Base-by-base conservation (phyloP, 1,140 invertebrate genomes). In the Nixonia krombeini region DNA sequence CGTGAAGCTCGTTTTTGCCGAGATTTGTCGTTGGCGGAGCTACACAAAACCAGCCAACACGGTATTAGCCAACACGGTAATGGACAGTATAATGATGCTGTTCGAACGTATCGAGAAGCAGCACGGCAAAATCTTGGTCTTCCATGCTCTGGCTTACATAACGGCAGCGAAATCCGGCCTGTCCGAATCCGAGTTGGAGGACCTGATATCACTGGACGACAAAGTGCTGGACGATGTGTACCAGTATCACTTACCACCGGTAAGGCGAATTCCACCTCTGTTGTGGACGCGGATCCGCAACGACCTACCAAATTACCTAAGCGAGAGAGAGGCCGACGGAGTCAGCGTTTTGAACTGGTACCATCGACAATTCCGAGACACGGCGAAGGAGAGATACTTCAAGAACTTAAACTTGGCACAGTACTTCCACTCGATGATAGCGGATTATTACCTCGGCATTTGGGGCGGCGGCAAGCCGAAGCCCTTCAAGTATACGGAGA, bases 271-370 rank as follows among this genome's bases (percentile, higher is more conserved):
- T 46, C 97, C 97, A 1, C 97, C 97, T 0, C 80, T 99, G 4
- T 86, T 99, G 0, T 99, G 97, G 97, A 99, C 96, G 0, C 87
- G 97, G 70, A 97, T 98, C 26, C 87, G 96, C 18, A 96, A 96
- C 73, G 96, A 98, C 86, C 86, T 99, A 17, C 94, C 95, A 0
- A 97, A 97, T 80, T 99, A 99, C 83, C 81, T 99, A 8, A 96
- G 94, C 3, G 97, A 99, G 84, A 87, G 96, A 33, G 96, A 99
- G 79, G 97, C 97, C 0, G 97, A 98, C 76, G 97, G 96, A 0
- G 96, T 99, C 0, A 97, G 94, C 70, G 97, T 99, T 0, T 91
- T 99, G 80, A 97, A 97, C 80, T 99, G 97, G 97, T 98, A 98
- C 80, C 96, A 98, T 80, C 88, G 96, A 52, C 96, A 99, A 84